Percentiles rank a stretch among this genome's conserved stretches.
phyloP scores from a whole-genome alignment of 37 sponge, comb jelly and placozoan species.

The Ianthella basta region DNA sequence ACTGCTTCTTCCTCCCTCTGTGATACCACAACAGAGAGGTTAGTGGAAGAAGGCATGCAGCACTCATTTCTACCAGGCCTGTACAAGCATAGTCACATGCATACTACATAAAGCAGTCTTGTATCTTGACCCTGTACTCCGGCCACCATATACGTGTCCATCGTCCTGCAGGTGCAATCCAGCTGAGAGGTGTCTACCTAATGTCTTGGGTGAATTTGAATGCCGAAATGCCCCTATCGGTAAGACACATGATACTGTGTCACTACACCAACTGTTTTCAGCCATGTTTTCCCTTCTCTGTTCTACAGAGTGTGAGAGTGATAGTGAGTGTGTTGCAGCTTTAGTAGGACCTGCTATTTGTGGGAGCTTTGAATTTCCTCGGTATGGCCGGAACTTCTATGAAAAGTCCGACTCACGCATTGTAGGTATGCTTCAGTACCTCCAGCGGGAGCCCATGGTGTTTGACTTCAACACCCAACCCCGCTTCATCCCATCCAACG shows the following conservation, averaged over 20 bases:
- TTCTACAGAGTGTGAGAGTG: background rate
- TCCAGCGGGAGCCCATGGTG: slow-evolving; percentile 33
- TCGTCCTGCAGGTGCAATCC: slow-evolving; percentile 15
- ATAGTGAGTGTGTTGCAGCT: background rate
- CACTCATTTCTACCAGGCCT: no score
- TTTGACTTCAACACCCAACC: slow-evolving; percentile 21
- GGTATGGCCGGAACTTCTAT: slow-evolving; percentile 13
- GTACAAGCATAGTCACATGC: no score
- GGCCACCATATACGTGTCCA: no score
- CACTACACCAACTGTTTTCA: no score
- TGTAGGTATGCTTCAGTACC: slow-evolving; percentile 31
- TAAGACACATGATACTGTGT: no score
- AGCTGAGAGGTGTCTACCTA: slow-evolving; percentile 5
- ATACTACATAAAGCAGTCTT: no score
- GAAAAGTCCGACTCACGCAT: background rate
- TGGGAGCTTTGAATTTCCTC: slow-evolving; percentile 5
- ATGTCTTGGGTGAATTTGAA: slow-evolving; percentile 15
- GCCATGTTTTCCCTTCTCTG: no score
- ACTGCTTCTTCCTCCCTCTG: slow-evolving; percentile 58
- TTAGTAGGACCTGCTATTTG: background rate
- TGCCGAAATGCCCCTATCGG: slow-evolving; percentile 25
- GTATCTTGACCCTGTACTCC: no score
- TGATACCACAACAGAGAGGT: slow-evolving; percentile 27
- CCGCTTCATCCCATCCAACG: slow-evolving; percentile 11
- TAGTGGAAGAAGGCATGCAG: no score